These are phyloP conservation scores for Amblyopsis hoosieri DNA, from an alignment of 2,797 vertebrate genomes.

Conservation along the genomic window DNA sequence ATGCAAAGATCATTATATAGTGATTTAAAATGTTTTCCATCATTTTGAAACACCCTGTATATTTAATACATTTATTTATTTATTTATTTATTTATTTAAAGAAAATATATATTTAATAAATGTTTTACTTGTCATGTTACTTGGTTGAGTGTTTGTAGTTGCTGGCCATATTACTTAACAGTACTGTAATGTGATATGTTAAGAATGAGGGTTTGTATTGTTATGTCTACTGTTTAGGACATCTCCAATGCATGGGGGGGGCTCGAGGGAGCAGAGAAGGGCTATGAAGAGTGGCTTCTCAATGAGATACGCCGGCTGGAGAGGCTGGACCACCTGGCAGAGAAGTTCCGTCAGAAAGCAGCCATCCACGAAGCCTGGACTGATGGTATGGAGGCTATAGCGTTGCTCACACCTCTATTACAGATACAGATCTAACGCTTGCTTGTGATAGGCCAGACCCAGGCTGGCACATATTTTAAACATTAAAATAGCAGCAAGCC, in stretches of 20 bases:
- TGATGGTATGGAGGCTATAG: constrained; percentile 63
- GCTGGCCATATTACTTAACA: neutral
- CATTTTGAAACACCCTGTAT: too few species aligned
- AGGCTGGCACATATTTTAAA: too few species aligned
- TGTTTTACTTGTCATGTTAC: neutral
- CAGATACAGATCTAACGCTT: too few species aligned
- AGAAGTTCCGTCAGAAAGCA: constrained; percentile 98
- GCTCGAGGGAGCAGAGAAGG: constrained; percentile 95
- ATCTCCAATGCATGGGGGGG: constrained; percentile 94
- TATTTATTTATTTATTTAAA: too few species aligned
- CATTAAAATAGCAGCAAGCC: too few species aligned
- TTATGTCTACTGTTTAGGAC: constrained; percentile 74
- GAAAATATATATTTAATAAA: neutral
- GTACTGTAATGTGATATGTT: too few species aligned
- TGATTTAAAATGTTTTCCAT: too few species aligned
- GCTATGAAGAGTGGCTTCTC: constrained; percentile 97
- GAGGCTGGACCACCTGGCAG: constrained; percentile 94
- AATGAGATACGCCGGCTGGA: constrained; percentile 97
- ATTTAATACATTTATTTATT: too few species aligned
- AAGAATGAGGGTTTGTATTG: too few species aligned
- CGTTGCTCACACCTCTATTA: too few species aligned
- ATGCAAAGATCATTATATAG: too few species aligned
- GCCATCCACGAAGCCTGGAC: constrained; percentile 98
- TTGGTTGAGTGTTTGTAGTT: constrained; percentile 9
- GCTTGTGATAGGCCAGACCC: too few species aligned